Conservation (phyloP, 2,797 vertebrate species). For the Sebastes steindachneri region DNA sequence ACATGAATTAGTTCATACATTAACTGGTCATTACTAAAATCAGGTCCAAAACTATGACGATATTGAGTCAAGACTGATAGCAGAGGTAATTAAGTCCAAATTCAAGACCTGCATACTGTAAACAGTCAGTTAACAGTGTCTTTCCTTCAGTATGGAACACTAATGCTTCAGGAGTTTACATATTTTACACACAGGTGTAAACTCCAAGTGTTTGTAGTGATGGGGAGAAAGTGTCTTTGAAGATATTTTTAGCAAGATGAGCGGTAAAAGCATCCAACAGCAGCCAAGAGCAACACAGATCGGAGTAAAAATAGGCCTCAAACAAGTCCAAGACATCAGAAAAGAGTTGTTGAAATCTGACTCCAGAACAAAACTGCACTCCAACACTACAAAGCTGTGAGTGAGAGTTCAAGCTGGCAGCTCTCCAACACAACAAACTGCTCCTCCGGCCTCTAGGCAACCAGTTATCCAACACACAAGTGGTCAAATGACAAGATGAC, state of each 20-base stretch:
- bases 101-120: not conserved
- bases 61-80: not conserved
- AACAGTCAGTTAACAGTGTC: not conserved
- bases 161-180: not conserved
- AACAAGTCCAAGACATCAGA: slow-evolving; percentile 17
- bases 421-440: not conserved
- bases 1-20: not conserved
- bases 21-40: not conserved
- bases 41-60: not conserved
- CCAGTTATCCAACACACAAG: not conserved
- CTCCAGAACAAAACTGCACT: not conserved
- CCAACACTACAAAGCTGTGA: not conserved
- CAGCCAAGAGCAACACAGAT: slow-evolving; percentile 8
- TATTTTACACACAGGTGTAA: not conserved
- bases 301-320: slow-evolving; percentile 18
- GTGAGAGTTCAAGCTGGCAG: not conserved
- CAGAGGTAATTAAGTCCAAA: not conserved
- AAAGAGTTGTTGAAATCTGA: slow-evolving; percentile 10
- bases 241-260: slow-evolving; percentile 12
- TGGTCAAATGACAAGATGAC: not conserved
- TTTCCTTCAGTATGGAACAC: not conserved
- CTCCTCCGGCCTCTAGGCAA: not conserved
- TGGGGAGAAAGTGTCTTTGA: not conserved
- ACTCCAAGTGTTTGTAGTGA: not conserved
- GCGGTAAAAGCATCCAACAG: not conserved